Conservation (phyloP, 92 coral and sea anemone species). For the Metridium senile region DNA sequence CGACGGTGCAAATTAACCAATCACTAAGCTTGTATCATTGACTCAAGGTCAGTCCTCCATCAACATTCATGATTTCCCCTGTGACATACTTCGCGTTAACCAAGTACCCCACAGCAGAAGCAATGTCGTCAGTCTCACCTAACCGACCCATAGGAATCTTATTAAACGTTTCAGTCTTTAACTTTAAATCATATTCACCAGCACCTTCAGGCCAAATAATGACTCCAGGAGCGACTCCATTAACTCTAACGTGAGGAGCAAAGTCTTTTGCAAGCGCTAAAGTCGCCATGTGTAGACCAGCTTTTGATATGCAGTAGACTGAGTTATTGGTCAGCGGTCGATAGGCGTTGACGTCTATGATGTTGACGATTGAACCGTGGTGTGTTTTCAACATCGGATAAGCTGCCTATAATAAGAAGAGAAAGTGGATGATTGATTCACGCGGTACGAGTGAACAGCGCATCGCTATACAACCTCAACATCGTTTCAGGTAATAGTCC, state of each 20-base stretch:
- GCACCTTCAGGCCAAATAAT: conserved; percentile 50
- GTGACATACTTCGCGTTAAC: conserved; percentile 45
- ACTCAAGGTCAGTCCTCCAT: conserved; percentile 60
- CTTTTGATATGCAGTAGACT: conserved; percentile 76
- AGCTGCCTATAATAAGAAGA: conserved; percentile 59
- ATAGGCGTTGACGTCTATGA: conserved; percentile 68
- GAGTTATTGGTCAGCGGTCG: conserved; percentile 56
- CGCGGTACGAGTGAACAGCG: not conserved
- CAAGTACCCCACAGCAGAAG: conserved; percentile 51
- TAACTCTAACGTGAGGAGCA: conserved; percentile 72
- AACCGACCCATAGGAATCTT: conserved; percentile 55
- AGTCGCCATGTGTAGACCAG: conserved; percentile 78
- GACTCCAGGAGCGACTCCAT: conserved; percentile 73
- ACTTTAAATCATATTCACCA: not conserved
- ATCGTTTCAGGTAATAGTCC: not conserved
- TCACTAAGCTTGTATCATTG: conserved; percentile 24
- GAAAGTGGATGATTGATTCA: not conserved
- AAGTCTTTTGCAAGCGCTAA: conserved; percentile 67
- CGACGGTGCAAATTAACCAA: too few relatives aligned
- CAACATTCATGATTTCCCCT: conserved; percentile 70
- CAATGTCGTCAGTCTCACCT: conserved; percentile 53
- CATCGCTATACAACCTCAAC: not conserved
- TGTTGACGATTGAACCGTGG: conserved; percentile 61
- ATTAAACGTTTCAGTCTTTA: conserved; percentile 30
- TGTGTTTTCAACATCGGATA: conserved; percentile 55